Conservation (phyloP, 2,113 vertebrate species). For the Sterrhoptilus dennistouni region DNA sequence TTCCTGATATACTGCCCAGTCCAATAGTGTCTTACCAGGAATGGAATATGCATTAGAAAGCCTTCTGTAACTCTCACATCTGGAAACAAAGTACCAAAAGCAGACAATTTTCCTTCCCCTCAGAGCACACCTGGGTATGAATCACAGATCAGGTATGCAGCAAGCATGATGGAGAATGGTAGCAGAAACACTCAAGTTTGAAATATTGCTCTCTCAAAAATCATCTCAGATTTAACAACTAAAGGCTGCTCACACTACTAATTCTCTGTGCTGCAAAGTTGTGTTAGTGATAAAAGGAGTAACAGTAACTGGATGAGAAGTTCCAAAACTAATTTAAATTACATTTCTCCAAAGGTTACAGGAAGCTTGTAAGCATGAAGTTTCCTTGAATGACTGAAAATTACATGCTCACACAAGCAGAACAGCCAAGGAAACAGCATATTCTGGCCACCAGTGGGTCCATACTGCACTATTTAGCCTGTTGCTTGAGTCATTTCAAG, state of each 20-base stretch:
- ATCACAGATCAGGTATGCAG: neutral
- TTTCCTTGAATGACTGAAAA: neutral
- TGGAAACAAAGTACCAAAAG: neutral
- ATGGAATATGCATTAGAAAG: neutral
- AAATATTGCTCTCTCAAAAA: neutral
- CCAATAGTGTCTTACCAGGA: neutral
- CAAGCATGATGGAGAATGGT: neutral
- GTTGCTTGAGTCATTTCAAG: neutral
- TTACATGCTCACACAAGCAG: neutral
- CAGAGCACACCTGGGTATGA: neutral
- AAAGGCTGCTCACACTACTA: neutral
- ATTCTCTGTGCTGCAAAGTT: neutral
- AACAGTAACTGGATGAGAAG: neutral
- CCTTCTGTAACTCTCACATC: neutral
- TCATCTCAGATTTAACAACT: neutral
- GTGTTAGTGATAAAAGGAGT: neutral
- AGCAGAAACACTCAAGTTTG: neutral
- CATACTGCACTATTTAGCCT: neutral
- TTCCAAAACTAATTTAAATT: neutral
- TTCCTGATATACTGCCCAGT: neutral
- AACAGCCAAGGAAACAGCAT: neutral
- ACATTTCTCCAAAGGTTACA: neutral
- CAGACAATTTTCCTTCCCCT: neutral
- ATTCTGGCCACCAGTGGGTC: neutral
- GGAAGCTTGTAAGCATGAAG: neutral